Percentiles rank a stretch among this genome's conserved stretches.
Conservation (phyloP, 2,888 invertebrate genomes). For the Xanthorhoe spadicearia region DNA sequence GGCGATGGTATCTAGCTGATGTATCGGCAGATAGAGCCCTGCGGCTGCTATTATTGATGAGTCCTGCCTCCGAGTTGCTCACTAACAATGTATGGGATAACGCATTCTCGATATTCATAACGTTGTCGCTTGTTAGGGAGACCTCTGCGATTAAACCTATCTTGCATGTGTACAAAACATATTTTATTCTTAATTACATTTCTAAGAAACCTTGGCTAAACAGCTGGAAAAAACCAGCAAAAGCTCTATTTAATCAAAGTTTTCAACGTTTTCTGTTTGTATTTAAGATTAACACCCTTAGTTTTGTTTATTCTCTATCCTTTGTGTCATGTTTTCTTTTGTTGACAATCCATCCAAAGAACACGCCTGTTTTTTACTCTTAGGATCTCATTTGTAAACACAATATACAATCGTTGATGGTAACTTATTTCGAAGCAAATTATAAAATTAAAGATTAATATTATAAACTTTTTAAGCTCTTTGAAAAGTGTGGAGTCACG, state of each 20-base stretch:
- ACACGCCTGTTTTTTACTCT: not conserved
- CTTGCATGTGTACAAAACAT: not conserved
- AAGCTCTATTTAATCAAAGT: not conserved
- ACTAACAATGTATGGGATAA: conserved; percentile 45
- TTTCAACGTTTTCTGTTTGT: too few species aligned
- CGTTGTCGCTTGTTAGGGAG: conserved; percentile 59
- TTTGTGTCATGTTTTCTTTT: not conserved
- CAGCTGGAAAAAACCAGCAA: not conserved
- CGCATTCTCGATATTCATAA: conserved; percentile 63
- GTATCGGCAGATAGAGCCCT: conserved; percentile 65
- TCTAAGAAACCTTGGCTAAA: not conserved
- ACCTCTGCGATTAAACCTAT: conserved; percentile 1
- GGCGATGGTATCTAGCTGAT: conserved; percentile 75
- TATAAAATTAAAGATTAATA: conserved; percentile 6
- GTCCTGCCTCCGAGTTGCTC: conserved; percentile 40
- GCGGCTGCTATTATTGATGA: conserved; percentile 65
- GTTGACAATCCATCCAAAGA: not conserved
- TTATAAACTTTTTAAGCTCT: conserved; percentile 20
- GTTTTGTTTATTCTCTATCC: not conserved
- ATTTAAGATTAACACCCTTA: not conserved
- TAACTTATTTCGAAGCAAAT: not conserved
- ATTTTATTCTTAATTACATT: not conserved
- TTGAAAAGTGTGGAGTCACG: conserved; percentile 26
- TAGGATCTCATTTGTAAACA: not conserved
- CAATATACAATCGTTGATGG: not conserved